Evolutionary conservation across 1,140 invertebrate genomes (phyloP).

Genomic region (Berghia stephanieae): DNA sequence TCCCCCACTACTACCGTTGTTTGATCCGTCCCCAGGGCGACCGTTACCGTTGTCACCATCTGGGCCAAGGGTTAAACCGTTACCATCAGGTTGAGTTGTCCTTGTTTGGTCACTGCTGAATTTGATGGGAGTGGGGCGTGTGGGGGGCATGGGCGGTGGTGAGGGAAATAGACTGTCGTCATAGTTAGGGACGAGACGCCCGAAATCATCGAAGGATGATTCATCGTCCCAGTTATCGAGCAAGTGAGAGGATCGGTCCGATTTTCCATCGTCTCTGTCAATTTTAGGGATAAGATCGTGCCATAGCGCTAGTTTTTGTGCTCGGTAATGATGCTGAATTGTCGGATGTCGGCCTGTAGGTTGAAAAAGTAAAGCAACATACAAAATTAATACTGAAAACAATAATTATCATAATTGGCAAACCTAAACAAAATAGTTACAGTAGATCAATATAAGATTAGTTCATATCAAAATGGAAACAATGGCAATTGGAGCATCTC

Average conservation of each 20-base stretch:
- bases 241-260: constrained; percentile 79
- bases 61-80: constrained; percentile 46
- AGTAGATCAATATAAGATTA: too few relatives aligned
- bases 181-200: constrained; percentile 49
- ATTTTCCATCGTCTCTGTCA: constrained; percentile 82
- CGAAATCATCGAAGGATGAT: constrained; percentile 54
- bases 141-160: constrained; percentile 60
- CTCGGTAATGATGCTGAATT: constrained; percentile 92
- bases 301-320: constrained; percentile 96
- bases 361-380: neutral
- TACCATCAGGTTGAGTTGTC: neutral
- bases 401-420: too few relatives aligned
- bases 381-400: too few relatives aligned
- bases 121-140: constrained; percentile 27
- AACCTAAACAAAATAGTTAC: too few relatives aligned
- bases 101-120: constrained; percentile 21
- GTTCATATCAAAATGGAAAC: too few relatives aligned
- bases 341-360: constrained; percentile 42
- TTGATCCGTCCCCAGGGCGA: constrained; percentile 16
- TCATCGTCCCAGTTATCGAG: constrained; percentile 73
- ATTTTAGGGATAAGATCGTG: constrained; percentile 92
- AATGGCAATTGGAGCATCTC: too few relatives aligned
- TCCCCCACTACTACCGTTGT: neutral
- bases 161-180: constrained; percentile 56
- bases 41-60: constrained; percentile 31